Evolutionary conservation across 2,888 invertebrate species (phyloP).

Genomic region (Thecocarcelia acutangulata): DNA sequence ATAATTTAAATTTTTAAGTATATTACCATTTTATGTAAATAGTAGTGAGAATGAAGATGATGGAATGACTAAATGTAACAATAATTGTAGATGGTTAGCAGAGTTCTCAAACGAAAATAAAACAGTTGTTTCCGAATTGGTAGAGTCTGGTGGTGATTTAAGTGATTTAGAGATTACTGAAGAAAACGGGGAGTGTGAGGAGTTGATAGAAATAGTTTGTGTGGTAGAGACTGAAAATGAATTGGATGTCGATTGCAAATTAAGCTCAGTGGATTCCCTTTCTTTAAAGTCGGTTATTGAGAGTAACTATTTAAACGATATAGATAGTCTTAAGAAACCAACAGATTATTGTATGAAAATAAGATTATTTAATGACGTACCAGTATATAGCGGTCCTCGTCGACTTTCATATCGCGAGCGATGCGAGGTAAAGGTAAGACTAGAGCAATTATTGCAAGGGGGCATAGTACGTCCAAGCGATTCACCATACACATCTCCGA

Average conservation of each 20-base stretch:
- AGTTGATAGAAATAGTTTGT: conserved; percentile 37
- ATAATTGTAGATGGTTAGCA: conserved; percentile 13
- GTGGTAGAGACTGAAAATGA: conserved; percentile 17
- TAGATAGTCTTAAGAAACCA: neutral
- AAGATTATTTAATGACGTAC: conserved; percentile 32
- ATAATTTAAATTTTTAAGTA: conserved; percentile 23
- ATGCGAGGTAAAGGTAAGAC: conserved; percentile 10
- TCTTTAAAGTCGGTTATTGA: conserved; percentile 25
- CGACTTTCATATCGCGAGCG: conserved; percentile 31
- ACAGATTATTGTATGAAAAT: conserved; percentile 32
- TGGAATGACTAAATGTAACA: conserved; percentile 27
- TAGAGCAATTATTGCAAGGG: conserved; percentile 25
- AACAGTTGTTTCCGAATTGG: conserved; percentile 39
- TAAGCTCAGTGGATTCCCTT: conserved; percentile 8
- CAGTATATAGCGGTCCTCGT: conserved; percentile 25
- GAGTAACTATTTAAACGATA: conserved; percentile 18
- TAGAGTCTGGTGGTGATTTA: neutral
- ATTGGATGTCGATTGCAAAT: conserved; percentile 32
- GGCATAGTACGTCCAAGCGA: too few species aligned
- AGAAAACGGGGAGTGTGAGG: conserved; percentile 27
- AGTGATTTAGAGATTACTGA: conserved; percentile 35
- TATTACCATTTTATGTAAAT: conserved; percentile 33
- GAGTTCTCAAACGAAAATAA: conserved; percentile 14
- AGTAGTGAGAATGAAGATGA: conserved; percentile 25
- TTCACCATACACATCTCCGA: conserved; percentile 27